Conservation (phyloP, 2,797 vertebrate genomes). For the Neopelma chrysocephalum region DNA sequence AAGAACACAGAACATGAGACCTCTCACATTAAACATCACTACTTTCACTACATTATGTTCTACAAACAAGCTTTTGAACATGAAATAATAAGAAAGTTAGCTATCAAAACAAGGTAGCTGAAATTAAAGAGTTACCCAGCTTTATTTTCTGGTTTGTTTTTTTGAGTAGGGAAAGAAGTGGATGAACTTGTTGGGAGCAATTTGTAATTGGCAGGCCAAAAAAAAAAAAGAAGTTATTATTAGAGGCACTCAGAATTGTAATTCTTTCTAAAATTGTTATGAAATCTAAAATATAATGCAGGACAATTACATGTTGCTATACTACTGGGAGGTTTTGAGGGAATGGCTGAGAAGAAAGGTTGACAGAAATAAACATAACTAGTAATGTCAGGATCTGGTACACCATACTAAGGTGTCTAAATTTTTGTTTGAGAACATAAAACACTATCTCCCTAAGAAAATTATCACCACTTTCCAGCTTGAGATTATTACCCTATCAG, state of each 20-base stretch:
- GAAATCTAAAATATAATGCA: not conserved
- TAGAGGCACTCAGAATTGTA: not conserved
- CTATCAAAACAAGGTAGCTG: not conserved
- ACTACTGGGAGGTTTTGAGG: rapidly evolving
- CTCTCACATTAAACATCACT: not conserved
- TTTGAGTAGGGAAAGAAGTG: not conserved
- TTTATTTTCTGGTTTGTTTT: not conserved
- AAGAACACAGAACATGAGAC: not conserved
- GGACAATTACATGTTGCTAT: not conserved
- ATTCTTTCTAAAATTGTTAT: not conserved
- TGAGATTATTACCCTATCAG: not conserved
- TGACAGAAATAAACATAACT: not conserved
- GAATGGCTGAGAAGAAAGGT: rapidly evolving
- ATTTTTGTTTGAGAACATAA: not conserved
- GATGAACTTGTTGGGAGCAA: not conserved
- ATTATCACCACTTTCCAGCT: not conserved
- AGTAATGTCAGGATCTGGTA: not conserved
- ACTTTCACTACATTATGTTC: not conserved
- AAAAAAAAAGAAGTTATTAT: not conserved
- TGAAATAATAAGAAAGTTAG: not conserved
- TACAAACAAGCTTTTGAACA: not conserved
- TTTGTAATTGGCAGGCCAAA: not conserved
- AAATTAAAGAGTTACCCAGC: not conserved
- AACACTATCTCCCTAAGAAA: not conserved
- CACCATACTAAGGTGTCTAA: not conserved